Percentiles rank a stretch among this genome's conserved stretches.
phyloP scores from a whole-genome alignment of 1,140 invertebrate genomes.

The Glossosoma conforme region DNA sequence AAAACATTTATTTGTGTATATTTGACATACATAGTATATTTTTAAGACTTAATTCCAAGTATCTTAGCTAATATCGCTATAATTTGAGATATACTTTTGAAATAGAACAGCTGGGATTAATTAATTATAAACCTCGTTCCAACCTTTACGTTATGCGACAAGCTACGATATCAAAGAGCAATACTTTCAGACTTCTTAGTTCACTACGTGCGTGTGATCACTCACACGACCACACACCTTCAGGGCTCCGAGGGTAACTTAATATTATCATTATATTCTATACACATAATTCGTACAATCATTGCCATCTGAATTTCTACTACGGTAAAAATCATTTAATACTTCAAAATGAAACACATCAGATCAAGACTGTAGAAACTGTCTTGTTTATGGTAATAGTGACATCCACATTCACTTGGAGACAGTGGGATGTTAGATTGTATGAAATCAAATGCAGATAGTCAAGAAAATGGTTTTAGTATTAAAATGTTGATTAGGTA shows the following conservation, averaged over 20 bases:
- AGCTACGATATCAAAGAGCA: constrained; percentile 23
- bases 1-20: constrained; percentile 31
- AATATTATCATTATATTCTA: constrained; percentile 21
- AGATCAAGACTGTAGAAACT: no score
- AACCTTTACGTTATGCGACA: constrained; percentile 18
- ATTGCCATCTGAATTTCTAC: neutral
- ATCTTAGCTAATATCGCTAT: constrained; percentile 29
- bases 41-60: constrained; percentile 26
- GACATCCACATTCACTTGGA: no score
- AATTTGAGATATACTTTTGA: constrained; percentile 26
- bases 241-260: constrained; percentile 17
- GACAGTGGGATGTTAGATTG: no score
- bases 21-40: constrained; percentile 29
- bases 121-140: constrained; percentile 26
- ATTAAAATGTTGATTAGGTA: constrained; percentile 5
- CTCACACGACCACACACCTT: constrained; percentile 1
- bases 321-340: no score
- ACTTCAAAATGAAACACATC: no score
- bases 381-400: no score
- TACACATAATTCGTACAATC: constrained; percentile 16
- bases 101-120: constrained; percentile 26
- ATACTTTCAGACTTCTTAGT: constrained; percentile 27
- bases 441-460: no score
- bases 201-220: neutral
- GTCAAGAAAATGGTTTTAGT: no score